Evolutionary conservation across 2,113 vertebrate genomes (phyloP).

Genomic region (Nettapus auritus): DNA sequence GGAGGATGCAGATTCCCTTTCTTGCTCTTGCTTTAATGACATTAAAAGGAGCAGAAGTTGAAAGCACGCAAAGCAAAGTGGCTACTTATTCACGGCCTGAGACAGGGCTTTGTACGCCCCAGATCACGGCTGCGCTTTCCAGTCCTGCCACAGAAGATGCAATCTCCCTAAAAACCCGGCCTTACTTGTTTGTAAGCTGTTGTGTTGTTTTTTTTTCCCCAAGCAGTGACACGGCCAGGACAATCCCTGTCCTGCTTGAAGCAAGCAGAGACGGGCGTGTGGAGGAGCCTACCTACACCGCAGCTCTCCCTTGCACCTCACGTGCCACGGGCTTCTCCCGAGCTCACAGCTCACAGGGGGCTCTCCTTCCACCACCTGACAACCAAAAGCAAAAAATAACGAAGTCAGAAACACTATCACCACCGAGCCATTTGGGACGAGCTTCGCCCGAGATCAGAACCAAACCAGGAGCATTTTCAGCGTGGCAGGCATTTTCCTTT

Average conservation of each 20-base stretch:
- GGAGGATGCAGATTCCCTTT: background rate
- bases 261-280: background rate
- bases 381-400: background rate
- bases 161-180: background rate
- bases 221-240: background rate
- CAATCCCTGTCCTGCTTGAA: background rate
- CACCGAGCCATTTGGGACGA: background rate
- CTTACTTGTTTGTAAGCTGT: fast-evolving
- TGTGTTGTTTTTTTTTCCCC: background rate
- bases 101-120: background rate
- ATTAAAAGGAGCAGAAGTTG: background rate
- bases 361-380: background rate
- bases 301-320: fast-evolving
- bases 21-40: background rate
- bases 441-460: background rate
- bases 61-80: background rate
- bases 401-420: slow-evolving; percentile 14
- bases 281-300: background rate
- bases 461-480: slow-evolving; percentile 34
- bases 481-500: background rate
- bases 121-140: background rate
- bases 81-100: background rate
- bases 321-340: fast-evolving
- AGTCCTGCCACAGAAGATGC: fast-evolving
- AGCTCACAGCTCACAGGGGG: fast-evolving